A percentile compares a stretch with the other conserved stretches of the same genome.
These are phyloP conservation scores for Drosophila rubida DNA, from an alignment of 2,888 invertebrate genomes.

Conservation along the genomic window DNA sequence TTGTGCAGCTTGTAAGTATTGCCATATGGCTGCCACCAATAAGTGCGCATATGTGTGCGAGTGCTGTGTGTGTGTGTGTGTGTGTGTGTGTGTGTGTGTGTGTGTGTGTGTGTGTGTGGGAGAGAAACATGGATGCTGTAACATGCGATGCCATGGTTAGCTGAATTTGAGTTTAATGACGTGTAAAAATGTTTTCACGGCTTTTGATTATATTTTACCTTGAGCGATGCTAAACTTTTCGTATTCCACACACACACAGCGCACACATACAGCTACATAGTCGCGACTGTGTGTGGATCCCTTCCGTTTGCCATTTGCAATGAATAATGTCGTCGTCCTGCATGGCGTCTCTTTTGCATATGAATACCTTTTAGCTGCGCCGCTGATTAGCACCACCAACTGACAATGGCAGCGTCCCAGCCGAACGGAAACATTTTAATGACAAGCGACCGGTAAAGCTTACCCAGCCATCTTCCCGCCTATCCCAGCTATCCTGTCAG, in stretches of 20 bases:
- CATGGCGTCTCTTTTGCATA: conserved; percentile 70
- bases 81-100: conserved; percentile 16
- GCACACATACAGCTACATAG: conserved; percentile 11
- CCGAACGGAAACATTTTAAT: conserved; percentile 75
- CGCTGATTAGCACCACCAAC: conserved; percentile 75
- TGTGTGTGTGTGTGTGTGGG: conserved; percentile 20
- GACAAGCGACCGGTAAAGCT: conserved; percentile 59
- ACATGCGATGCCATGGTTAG: conserved; percentile 78
- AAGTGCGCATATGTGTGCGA: conserved; percentile 2
- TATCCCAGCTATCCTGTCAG: neutral
- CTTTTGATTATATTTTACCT: conserved; percentile 81
- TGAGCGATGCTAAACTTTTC: conserved; percentile 73
- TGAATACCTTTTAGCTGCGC: conserved; percentile 71
- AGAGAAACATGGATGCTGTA: conserved; percentile 55
- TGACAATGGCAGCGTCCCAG: conserved; percentile 60
- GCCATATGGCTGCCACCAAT: conserved; percentile 45
- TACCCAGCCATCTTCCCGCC: conserved; percentile 4
- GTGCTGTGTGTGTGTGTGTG: conserved; percentile 17
- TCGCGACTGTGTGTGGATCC: conserved; percentile 57
- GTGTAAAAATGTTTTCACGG: conserved; percentile 82
- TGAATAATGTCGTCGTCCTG: conserved; percentile 66
- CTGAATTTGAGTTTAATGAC: conserved; percentile 82
- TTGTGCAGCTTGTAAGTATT: conserved; percentile 62
- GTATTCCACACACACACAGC: conserved; percentile 17
- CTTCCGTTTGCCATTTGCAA: conserved; percentile 78